Base-by-base conservation (phyloP, 2,888 invertebrate genomes). In the Caenorhabditis sinica region DNA sequence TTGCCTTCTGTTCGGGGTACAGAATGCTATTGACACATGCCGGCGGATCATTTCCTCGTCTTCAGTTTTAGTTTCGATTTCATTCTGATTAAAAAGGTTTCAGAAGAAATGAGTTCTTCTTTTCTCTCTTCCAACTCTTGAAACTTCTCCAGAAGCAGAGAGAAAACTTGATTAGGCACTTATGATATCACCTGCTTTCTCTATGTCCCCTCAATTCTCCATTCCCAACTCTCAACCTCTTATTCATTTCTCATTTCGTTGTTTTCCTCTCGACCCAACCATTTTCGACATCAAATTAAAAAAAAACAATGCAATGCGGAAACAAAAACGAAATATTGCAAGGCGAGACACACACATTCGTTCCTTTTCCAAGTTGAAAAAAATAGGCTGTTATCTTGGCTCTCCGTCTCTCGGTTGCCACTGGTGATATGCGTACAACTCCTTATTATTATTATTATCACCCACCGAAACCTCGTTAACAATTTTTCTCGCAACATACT, bases 111-210 rank as follows among this genome's bases (percentile, higher is more conserved):
- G 17, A 13, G n/a, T 13, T 20, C 51, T 43, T n/a, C 58, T 58
- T 40, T 58, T 28, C 25, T 36, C 25, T n/a, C 13, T 49, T 49
- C 33, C 45, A 61, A 33, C 60, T 56, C 79, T 69, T 28, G 58
- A 77, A 61, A 69, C 56, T 45, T 51, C 63, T 58, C n/a, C 17
- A 45, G 45, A 45, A 45, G 20, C 49, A 49, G 20, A 49, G 20
- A 28, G 45, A 56, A 63, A 66, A 75, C 56, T 66, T 75, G 75
- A 75, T 75, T 75, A 76, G 45, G 33, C 45, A 20, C 40, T 30
- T 49, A 36, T 68, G 76, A 76, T 76, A 76, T 76, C 76, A 76
- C 76, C 76, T 76, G 74, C 20, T 51, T 33, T 25, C 43, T 53
- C 58, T 40, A 33, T 20, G 20, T 40, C 28, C 28, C 15, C 60